Conservation (phyloP, 2,113 vertebrate genomes). For the Myotis lucifugus region DNA sequence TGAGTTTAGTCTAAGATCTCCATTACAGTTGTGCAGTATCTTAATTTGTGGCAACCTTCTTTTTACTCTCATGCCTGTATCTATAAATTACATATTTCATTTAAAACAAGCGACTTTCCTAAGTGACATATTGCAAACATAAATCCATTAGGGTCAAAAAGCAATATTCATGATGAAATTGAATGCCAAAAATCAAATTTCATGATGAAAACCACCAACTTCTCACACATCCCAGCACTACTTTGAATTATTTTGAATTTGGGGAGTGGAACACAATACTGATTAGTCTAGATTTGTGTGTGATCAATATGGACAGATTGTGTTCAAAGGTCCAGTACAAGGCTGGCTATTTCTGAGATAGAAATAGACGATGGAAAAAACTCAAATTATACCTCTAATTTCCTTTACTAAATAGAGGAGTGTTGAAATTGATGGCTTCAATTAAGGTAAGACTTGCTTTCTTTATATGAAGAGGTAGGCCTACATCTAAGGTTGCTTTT, state of each 20-base stretch:
- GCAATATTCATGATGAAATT: not conserved
- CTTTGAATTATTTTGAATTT: not conserved
- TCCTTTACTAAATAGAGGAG: too few relatives aligned
- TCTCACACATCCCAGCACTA: not conserved
- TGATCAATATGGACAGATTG: not conserved
- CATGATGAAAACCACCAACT: not conserved
- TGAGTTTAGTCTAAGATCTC: not conserved
- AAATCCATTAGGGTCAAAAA: not conserved
- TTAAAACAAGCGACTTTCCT: conserved; percentile 9
- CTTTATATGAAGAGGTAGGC: not conserved
- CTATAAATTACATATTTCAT: not conserved
- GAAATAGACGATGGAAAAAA: not conserved
- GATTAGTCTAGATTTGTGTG: not conserved
- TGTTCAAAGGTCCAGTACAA: not conserved
- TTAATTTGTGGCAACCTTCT: not conserved
- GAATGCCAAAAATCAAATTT: not conserved
- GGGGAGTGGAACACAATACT: not conserved
- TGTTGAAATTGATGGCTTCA: too few relatives aligned
- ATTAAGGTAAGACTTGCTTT: not conserved
- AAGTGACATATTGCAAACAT: not conserved
- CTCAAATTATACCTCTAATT: not conserved
- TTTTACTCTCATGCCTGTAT: not conserved
- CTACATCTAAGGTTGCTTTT: not conserved
- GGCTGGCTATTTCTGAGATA: not conserved
- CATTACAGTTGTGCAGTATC: not conserved